phyloP scores from a whole-genome alignment of 2,113 vertebrate genomes.

The Phycodurus eques region DNA sequence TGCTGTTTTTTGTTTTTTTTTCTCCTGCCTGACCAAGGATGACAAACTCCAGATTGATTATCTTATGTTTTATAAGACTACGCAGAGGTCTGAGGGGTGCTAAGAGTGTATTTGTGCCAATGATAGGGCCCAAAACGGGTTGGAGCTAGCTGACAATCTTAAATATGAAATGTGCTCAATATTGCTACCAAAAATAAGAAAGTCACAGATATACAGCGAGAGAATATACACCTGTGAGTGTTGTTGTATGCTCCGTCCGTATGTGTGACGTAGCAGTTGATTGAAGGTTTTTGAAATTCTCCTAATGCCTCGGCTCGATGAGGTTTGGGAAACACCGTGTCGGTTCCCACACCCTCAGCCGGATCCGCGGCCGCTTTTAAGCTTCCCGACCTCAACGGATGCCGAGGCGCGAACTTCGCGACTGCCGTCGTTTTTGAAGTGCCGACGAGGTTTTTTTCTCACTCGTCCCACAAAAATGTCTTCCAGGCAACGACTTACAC shows the following conservation, averaged over 20 bases:
- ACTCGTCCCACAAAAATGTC: slow-evolving; percentile 51
- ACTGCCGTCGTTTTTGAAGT: slow-evolving; percentile 66
- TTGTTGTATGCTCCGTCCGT: too few relatives aligned
- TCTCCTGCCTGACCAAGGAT: too few relatives aligned
- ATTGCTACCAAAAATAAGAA: too few relatives aligned
- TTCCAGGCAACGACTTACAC: slow-evolving; percentile 49
- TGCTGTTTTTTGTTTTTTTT: slow-evolving; percentile 4
- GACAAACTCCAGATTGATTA: too few relatives aligned
- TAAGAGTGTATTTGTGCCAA: too few relatives aligned
- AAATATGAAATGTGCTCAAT: too few relatives aligned
- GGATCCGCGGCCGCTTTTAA: slow-evolving; percentile 56
- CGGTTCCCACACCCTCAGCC: slow-evolving; percentile 48
- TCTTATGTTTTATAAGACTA: background rate
- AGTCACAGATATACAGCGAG: too few relatives aligned
- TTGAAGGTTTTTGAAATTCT: background rate
- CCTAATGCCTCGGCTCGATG: background rate
- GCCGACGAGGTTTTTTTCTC: slow-evolving; percentile 68
- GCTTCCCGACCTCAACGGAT: slow-evolving; percentile 43
- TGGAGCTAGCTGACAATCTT: too few relatives aligned
- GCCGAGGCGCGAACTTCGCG: slow-evolving; percentile 64
- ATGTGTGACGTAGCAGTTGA: background rate
- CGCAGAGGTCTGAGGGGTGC: too few relatives aligned
- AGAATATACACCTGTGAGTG: background rate
- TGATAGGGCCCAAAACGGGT: too few relatives aligned
- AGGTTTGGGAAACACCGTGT: background rate